phyloP scores from a whole-genome alignment of 2,113 vertebrate species.

The Egretta garzetta region DNA sequence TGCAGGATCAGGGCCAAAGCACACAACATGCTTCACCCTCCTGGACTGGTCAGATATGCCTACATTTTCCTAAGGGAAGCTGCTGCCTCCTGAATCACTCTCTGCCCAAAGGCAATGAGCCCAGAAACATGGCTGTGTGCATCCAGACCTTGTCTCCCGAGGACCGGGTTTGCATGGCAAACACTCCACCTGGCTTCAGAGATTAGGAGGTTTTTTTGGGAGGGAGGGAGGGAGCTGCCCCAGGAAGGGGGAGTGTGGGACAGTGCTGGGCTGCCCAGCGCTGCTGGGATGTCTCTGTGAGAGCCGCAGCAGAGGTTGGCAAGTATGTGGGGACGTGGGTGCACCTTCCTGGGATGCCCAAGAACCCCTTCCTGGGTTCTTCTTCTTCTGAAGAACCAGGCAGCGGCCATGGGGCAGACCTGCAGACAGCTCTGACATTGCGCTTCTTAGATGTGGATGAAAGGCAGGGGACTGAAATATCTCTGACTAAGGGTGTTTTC shows the following conservation, averaged over 20 bases:
- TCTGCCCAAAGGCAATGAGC: not conserved
- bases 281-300: not conserved
- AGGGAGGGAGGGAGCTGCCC: not conserved
- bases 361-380: not conserved
- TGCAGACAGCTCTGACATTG: not conserved
- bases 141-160: rapidly evolving
- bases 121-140: not conserved
- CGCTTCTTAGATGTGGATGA: not conserved
- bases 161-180: not conserved
- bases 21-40: not conserved
- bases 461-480: not conserved
- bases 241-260: rapidly evolving
- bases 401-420: not conserved
- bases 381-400: rapidly evolving
- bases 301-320: too few relatives aligned
- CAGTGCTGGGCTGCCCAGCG: not conserved
- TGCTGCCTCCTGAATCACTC: not conserved
- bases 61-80: not conserved
- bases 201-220: not conserved
- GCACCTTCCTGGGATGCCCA: not conserved
- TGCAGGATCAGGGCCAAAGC: not conserved
- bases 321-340: not conserved
- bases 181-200: rapidly evolving
- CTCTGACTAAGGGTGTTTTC: not conserved
- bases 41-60: not conserved